Conservation (phyloP, 2,113 vertebrate species). For the Nettapus auritus region DNA sequence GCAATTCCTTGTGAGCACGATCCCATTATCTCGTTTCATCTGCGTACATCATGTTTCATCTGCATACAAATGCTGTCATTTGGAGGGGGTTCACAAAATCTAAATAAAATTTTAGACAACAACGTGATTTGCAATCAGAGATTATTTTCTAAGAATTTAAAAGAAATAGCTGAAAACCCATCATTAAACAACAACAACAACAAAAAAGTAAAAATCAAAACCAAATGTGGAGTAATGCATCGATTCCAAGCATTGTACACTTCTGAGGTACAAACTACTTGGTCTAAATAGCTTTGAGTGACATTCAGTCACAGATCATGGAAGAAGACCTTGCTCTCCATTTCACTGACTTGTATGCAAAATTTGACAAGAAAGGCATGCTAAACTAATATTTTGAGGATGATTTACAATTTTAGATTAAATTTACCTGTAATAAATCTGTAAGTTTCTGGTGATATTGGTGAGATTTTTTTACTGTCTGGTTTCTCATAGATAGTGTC, state of each 20-base stretch:
- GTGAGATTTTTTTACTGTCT: background rate
- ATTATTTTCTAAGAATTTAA: background rate
- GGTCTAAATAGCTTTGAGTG: background rate
- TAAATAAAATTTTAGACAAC: background rate
- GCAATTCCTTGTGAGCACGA: background rate
- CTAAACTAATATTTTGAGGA: background rate
- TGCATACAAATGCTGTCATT: fast-evolving
- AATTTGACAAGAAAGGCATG: background rate
- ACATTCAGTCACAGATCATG: background rate
- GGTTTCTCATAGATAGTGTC: background rate
- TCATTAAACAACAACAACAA: background rate
- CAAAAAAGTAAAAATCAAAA: background rate
- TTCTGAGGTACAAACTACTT: background rate
- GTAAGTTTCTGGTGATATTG: background rate
- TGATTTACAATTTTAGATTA: background rate
- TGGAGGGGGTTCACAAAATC: background rate
- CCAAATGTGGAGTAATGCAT: background rate
- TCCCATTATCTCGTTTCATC: background rate
- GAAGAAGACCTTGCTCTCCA: background rate
- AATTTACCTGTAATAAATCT: background rate
- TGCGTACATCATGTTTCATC: fast-evolving
- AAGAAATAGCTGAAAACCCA: background rate
- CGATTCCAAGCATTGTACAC: background rate
- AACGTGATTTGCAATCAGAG: background rate
- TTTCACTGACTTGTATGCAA: background rate